A percentile compares a stretch with the other conserved stretches of the same genome.
phyloP scores from a whole-genome alignment of 1,140 invertebrate genomes.

The Lerema accius region DNA sequence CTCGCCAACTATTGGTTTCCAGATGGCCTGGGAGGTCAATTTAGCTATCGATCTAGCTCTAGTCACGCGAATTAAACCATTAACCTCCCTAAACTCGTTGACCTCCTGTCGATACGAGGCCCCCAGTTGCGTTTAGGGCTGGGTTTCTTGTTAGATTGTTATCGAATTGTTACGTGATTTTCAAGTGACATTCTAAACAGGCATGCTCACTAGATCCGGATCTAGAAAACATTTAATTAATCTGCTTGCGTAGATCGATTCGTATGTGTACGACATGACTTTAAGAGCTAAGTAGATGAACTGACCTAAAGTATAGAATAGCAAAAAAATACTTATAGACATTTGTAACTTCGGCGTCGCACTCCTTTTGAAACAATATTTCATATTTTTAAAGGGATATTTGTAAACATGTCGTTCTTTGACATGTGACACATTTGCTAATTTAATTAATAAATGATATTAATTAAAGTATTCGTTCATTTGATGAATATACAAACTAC shows the following conservation, averaged over 20 bases:
- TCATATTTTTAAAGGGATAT: too few relatives aligned
- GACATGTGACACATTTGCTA: too few relatives aligned
- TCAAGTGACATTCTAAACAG: conserved; percentile 14
- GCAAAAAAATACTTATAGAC: too few relatives aligned
- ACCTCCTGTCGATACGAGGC: conserved; percentile 27
- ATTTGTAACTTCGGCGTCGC: too few relatives aligned
- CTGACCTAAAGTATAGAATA: neutral
- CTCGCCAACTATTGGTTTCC: conserved; percentile 12
- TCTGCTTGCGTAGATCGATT: neutral
- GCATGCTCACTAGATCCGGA: neutral
- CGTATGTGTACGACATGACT: neutral
- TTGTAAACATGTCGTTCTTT: too few relatives aligned
- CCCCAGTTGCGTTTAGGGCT: conserved; percentile 21
- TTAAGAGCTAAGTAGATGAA: too few relatives aligned
- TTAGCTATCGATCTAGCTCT: conserved; percentile 22
- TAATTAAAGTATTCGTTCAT: too few relatives aligned
- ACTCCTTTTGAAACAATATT: too few relatives aligned
- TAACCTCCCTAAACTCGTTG: conserved; percentile 24
- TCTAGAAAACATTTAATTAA: conserved; percentile 24
- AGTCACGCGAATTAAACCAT: conserved; percentile 33
- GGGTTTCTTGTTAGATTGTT: conserved; percentile 23
- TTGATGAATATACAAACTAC: too few relatives aligned
- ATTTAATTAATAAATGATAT: too few relatives aligned
- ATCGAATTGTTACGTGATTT: conserved; percentile 21
- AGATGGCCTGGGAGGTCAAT: conserved; percentile 24